Evolutionary conservation across 1,140 invertebrate species (phyloP), one percentile per base, ranked within the genome.

Genomic region (Galleria mellonella): DNA sequence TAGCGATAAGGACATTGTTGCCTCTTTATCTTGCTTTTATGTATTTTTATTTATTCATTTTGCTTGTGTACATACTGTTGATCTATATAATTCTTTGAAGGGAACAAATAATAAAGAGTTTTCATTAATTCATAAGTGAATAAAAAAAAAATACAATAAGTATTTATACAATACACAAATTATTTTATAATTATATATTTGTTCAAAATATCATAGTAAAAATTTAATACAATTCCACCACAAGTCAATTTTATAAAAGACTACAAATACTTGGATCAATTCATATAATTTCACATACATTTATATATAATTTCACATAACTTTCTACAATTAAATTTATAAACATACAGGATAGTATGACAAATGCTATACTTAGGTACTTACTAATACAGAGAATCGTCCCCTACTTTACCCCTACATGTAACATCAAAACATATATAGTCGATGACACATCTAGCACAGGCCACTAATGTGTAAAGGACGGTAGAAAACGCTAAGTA

Each of bases 371-470:
- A 45, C 36, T 51, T 66, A 57, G 51, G 14, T 51, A 43, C 44
- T 60, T 68, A n/a, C n/a, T n/a, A n/a, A n/a, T n/a, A 68, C 32
- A 58, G 52, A 68, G 51, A 59, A 56, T 57, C 63, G 47, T 61
- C 50, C 39, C 52, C 59, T 58, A 65, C 39, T 28, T n/a, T n/a
- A n/a, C n/a, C 15, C 13, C 43, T 48, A 53, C 23, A 17, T 47
- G 43, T 43, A 47, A 59, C 53, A 56, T 59, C 45, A 53, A 59
- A 35, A 51, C 30, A 48, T 35, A 28, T 27, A 17, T 49, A 52
- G 36, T 13, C 11, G 42, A 43, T 36, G 32, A 43, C 43, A 36
- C 38, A 46, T 49, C 36, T 31, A 38, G 32, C 42, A 17, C 47
- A 43, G 11, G 11, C 6, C 17, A 23, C 2, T 23, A 3, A 23